These are phyloP conservation scores for Smutsia temminckii DNA, from an alignment of 2,797 vertebrate genomes.

Conservation along the genomic window DNA sequence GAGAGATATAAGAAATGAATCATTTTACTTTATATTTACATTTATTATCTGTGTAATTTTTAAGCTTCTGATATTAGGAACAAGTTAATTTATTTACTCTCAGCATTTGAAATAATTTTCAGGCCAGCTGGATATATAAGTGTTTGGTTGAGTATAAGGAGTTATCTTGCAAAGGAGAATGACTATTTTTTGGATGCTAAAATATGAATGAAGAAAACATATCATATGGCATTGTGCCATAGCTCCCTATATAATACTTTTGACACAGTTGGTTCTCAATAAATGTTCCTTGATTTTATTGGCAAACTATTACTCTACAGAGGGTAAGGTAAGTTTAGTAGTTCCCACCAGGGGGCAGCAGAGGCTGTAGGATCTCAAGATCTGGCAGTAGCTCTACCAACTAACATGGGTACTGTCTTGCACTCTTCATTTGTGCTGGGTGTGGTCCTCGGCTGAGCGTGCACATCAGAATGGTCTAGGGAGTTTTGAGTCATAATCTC, in stretches of 20 bases:
- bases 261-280: not conserved
- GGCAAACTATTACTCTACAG: not conserved
- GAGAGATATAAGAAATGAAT: not conserved
- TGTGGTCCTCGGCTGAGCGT: not conserved
- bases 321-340: slow-evolving; percentile 1
- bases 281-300: not conserved
- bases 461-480: not conserved
- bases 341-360: slow-evolving; percentile 74
- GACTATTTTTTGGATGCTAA: not conserved
- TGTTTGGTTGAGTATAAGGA: not conserved
- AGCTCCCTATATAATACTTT: not conserved
- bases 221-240: not conserved
- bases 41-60: not conserved
- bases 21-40: not conserved
- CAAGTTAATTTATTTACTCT: not conserved
- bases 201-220: slow-evolving; percentile 13
- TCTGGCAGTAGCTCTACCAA: accelerated
- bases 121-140: not conserved
- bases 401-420: not conserved
- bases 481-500: not conserved
- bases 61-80: not conserved
- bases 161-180: not conserved
- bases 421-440: not conserved
- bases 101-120: not conserved
- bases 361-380: slow-evolving; percentile 63